Evolutionary conservation across 30 jellyfish, hydroid and myxozoan genomes (phyloP).

Genomic region (Cassiopea andromeda): DNA sequence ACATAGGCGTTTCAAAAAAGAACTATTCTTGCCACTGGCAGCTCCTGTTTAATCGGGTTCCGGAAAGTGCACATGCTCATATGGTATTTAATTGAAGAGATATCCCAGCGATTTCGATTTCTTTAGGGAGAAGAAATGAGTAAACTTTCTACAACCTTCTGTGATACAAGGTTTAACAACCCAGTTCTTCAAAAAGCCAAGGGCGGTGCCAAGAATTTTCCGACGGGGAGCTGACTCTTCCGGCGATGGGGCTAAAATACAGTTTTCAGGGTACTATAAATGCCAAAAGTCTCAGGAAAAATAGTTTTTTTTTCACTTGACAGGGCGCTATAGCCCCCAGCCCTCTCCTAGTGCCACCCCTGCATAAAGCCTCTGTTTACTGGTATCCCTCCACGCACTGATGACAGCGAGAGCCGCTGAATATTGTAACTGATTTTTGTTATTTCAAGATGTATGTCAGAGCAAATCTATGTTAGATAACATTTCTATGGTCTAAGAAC

Average conservation of each 20-base stretch:
- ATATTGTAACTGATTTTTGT: not conserved
- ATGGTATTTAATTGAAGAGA: not conserved
- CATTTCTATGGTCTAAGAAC: too few relatives aligned
- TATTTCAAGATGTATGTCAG: too few relatives aligned
- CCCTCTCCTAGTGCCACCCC: too few relatives aligned
- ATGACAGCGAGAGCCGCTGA: not conserved
- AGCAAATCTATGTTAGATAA: too few relatives aligned
- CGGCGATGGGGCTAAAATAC: too few relatives aligned
- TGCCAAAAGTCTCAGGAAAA: too few relatives aligned
- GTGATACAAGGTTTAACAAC: not conserved
- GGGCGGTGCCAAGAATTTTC: not conserved
- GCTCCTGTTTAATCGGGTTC: not conserved
- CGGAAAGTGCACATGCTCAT: not conserved
- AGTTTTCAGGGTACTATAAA: too few relatives aligned
- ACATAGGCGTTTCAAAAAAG: not conserved
- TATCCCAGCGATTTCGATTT: not conserved
- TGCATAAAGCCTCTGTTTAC: too few relatives aligned
- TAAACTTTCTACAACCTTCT: not conserved
- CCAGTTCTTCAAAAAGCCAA: not conserved
- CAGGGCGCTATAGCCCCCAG: too few relatives aligned
- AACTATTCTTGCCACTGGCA: not conserved
- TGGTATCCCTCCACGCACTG: not conserved
- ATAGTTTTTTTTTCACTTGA: too few relatives aligned
- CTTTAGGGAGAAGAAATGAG: not conserved
- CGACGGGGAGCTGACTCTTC: too few relatives aligned